phyloP scores from a whole-genome alignment of 2,797 vertebrate genomes.

The Leucoraja ocellata region DNA sequence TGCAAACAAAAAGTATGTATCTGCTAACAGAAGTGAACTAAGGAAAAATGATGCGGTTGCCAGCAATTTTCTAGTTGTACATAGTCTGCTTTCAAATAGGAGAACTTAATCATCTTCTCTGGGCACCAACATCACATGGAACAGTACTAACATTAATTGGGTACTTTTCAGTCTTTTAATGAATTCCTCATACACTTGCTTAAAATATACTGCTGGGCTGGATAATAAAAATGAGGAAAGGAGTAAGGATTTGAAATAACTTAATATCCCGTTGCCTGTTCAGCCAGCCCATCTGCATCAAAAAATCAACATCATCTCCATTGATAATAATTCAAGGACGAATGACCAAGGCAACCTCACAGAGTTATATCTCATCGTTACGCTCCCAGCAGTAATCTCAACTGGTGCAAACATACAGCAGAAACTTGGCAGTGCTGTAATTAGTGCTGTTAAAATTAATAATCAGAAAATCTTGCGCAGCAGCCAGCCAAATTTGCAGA shows the following conservation, averaged over 20 bases:
- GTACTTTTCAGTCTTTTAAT: not conserved
- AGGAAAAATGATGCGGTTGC: not conserved
- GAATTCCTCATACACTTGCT: not conserved
- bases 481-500: not conserved
- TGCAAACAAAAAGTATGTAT: not conserved
- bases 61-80: not conserved
- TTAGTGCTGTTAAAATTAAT: slow-evolving; percentile 4
- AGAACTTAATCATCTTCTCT: not conserved
- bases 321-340: not conserved
- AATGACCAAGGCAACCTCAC: not conserved
- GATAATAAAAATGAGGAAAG: not conserved
- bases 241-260: not conserved
- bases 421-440: not conserved
- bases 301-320: not conserved
- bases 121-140: not conserved
- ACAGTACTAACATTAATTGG: not conserved
- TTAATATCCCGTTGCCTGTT: not conserved
- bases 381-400: not conserved
- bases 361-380: not conserved
- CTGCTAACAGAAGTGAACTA: not conserved
- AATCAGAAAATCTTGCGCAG: not conserved
- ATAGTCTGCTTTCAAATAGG: not conserved
- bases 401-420: not conserved
- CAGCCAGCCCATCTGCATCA: not conserved
- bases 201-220: not conserved